These are phyloP conservation scores for Prolemur simus DNA, from an alignment of 2,113 vertebrate genomes.

Conservation along the genomic window DNA sequence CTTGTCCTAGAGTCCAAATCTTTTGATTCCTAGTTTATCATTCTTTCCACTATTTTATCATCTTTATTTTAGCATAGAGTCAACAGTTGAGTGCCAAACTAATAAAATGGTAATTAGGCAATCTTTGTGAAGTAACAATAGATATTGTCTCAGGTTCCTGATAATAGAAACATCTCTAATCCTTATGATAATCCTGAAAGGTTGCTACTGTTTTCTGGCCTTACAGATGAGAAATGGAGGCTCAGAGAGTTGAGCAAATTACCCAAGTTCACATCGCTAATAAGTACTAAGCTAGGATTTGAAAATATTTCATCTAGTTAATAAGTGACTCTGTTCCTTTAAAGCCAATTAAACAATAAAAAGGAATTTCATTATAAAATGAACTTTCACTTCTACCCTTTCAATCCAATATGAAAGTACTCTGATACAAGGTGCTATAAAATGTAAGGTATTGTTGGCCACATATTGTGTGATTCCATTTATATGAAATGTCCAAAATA, in stretches of 20 bases:
- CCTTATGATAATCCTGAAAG: neutral
- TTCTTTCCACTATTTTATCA: neutral
- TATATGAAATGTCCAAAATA: slow-evolving; percentile 12
- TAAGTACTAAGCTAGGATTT: neutral
- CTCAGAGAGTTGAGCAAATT: neutral
- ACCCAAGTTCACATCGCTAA: neutral
- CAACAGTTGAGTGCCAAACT: neutral
- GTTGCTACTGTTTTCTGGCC: neutral
- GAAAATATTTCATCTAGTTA: slow-evolving; percentile 44
- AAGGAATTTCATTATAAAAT: neutral
- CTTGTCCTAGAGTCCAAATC: neutral
- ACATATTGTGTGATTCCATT: neutral
- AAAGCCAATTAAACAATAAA: slow-evolving; percentile 20
- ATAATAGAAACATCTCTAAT: neutral
- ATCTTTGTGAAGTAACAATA: slow-evolving; percentile 30
- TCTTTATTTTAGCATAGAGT: neutral
- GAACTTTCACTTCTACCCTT: neutral
- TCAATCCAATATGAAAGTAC: slow-evolving; percentile 23
- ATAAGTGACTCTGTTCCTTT: neutral
- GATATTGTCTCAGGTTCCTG: neutral
- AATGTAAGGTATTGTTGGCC: neutral
- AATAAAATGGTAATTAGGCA: slow-evolving; percentile 39
- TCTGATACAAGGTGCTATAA: neutral
- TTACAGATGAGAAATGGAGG: neutral
- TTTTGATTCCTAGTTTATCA: neutral